Evolutionary conservation across 2,797 vertebrate species (phyloP).

Genomic region (Tapera naevia): DNA sequence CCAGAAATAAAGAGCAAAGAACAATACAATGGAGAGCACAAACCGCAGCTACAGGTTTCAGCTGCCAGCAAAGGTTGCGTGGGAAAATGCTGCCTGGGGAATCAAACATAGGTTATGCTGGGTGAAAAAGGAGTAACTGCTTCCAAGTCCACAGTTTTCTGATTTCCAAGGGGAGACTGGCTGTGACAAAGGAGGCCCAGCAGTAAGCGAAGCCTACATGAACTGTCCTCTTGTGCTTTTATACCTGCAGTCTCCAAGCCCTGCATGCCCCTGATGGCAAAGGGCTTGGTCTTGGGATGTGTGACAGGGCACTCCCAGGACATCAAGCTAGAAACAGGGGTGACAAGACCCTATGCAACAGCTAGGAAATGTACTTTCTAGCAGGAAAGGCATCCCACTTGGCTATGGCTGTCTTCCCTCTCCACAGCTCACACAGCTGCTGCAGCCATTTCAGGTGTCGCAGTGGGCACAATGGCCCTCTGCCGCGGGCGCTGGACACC

Average conservation of each 20-base stretch:
- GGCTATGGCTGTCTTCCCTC: neutral
- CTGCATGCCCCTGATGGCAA: neutral
- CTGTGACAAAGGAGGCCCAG: neutral
- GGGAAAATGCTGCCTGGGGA: neutral
- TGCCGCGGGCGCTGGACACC: accelerated
- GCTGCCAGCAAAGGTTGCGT: neutral
- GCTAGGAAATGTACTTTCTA: neutral
- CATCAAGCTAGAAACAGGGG: neutral
- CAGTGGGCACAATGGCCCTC: neutral
- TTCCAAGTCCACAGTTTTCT: neutral
- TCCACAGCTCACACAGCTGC: neutral
- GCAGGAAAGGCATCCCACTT: neutral
- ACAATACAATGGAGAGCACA: neutral
- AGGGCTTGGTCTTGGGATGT: neutral
- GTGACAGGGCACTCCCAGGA: neutral
- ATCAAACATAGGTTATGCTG: neutral
- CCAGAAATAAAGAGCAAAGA: neutral
- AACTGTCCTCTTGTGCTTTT: neutral
- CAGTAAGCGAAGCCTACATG: neutral
- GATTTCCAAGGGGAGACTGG: neutral
- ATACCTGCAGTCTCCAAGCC: neutral
- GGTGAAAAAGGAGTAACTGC: neutral
- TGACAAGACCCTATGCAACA: neutral
- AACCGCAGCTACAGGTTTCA: neutral
- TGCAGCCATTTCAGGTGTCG: neutral